These are phyloP conservation scores for Heteromyza rotundicornis DNA, from an alignment of 2,888 invertebrate genomes.

Conservation along the genomic window DNA sequence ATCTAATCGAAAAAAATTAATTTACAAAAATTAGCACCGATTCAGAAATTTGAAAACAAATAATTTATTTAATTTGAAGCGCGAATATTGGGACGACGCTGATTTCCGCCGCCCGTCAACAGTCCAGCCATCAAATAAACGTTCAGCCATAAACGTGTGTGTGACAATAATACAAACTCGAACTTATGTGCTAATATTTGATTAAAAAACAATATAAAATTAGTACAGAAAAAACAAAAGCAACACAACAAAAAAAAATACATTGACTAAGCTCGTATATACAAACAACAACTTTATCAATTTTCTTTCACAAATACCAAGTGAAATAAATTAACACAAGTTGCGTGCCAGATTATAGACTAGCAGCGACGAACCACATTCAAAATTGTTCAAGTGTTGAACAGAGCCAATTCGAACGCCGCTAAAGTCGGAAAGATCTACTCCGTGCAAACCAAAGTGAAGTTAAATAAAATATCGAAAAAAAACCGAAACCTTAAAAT, in stretches of 20 bases:
- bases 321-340: not conserved
- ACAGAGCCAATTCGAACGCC: not conserved
- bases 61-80: not conserved
- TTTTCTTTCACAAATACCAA: constrained; percentile 5
- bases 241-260: not conserved
- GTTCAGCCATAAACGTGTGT: not conserved
- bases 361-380: not conserved
- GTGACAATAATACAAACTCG: constrained; percentile 11
- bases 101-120: not conserved
- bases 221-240: not conserved
- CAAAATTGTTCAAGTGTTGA: not conserved
- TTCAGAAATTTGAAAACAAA: too few relatives aligned
- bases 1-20: too few relatives aligned
- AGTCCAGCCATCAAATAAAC: not conserved
- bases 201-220: constrained; percentile 8
- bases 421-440: not conserved
- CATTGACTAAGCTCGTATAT: too few relatives aligned
- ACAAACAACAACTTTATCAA: constrained; percentile 12
- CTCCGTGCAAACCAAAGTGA: too few relatives aligned
- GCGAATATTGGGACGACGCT: not conserved
- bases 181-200: constrained; percentile 7
- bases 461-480: too few relatives aligned
- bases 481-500: too few relatives aligned
- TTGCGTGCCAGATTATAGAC: not conserved
- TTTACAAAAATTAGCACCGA: too few relatives aligned